A percentile compares a stretch with the other conserved stretches of the same genome.
Evolutionary conservation across 2,888 invertebrate genomes (phyloP).

Genomic region (Leptinotarsa tumamoca): DNA sequence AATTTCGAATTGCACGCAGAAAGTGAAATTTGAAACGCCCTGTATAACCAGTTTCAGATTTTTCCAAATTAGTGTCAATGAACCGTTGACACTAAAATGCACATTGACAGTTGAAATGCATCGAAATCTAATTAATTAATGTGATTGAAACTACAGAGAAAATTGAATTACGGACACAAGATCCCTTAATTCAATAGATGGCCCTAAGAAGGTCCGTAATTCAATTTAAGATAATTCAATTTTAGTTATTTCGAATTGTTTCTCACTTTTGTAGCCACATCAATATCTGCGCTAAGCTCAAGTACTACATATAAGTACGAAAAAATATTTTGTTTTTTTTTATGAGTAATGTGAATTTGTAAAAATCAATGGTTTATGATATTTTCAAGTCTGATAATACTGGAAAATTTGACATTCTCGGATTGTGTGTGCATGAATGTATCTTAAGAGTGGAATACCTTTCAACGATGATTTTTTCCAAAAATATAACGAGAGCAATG

Average conservation of each 20-base stretch:
- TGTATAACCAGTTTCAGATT: neutral
- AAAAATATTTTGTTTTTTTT: neutral
- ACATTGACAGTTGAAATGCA: conserved; percentile 10
- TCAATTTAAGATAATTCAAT: conserved; percentile 49
- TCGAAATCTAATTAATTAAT: conserved; percentile 32
- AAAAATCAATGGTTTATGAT: no score
- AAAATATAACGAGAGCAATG: no score
- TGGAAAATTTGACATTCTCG: no score
- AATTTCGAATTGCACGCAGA: no score
- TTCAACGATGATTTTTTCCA: no score
- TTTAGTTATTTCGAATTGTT: conserved; percentile 38
- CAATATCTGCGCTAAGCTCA: neutral
- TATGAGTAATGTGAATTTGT: neutral
- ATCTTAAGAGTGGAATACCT: no score
- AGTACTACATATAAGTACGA: neutral
- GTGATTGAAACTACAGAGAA: conserved; percentile 30
- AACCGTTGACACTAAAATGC: neutral
- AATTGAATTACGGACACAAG: conserved; percentile 47
- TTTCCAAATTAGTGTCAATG: neutral
- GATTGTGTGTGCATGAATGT: no score
- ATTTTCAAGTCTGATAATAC: no score
- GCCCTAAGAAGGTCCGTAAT: conserved; percentile 40
- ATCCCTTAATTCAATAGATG: conserved; percentile 50
- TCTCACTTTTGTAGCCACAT: neutral
- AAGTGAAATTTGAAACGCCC: no score